Conservation (phyloP, 2,797 vertebrate species). For the Loris lydekkerianus region DNA sequence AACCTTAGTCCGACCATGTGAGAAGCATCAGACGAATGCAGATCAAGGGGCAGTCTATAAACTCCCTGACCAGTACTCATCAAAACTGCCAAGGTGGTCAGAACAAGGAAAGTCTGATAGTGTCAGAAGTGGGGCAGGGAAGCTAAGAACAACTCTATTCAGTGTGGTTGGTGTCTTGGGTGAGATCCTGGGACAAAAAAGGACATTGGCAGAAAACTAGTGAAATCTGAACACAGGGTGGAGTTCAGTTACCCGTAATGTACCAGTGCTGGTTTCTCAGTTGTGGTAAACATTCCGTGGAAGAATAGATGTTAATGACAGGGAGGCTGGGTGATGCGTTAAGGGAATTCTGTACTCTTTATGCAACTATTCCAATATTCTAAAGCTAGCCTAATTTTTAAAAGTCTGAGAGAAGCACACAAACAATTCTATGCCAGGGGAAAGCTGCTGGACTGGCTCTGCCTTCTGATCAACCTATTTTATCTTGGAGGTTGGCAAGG, state of each 20-base stretch:
- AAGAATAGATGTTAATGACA: background rate
- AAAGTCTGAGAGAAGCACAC: background rate
- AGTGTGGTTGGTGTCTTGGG: background rate
- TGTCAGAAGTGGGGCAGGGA: background rate
- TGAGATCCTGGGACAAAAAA: background rate
- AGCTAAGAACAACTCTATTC: background rate
- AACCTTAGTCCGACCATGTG: background rate
- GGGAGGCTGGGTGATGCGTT: background rate
- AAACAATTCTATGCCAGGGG: slow-evolving; percentile 1
- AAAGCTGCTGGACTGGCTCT: background rate
- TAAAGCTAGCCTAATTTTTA: background rate
- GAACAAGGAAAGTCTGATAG: background rate
- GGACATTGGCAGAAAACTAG: background rate
- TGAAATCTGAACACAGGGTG: background rate
- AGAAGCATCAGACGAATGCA: background rate
- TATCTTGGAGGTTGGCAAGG: background rate
- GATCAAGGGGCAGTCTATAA: background rate
- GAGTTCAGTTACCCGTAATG: background rate
- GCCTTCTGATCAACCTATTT: background rate
- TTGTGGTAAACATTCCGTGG: background rate
- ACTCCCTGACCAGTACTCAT: background rate
- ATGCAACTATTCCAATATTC: slow-evolving; percentile 30
- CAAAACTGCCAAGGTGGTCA: background rate
- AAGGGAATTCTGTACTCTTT: slow-evolving; percentile 27
- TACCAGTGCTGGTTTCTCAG: background rate